phyloP scores from a whole-genome alignment of 2,113 vertebrate species.

The Heloderma charlesbogerti region DNA sequence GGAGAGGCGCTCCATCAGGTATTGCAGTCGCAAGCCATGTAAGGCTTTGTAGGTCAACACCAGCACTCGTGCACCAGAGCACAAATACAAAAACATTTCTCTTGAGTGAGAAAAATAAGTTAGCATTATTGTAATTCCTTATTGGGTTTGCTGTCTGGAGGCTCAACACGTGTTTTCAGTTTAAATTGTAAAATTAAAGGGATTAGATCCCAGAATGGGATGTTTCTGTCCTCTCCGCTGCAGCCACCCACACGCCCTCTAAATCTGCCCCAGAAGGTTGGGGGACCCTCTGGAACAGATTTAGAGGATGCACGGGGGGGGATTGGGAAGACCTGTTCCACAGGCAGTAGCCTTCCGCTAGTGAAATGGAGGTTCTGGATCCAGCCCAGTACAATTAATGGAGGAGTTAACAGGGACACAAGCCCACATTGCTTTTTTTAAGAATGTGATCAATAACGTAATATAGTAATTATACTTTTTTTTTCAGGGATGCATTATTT shows the following conservation, averaged over 20 bases:
- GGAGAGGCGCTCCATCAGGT: too few species aligned
- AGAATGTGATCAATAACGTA: conserved; percentile 1
- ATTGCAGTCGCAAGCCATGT: too few species aligned
- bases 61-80: background rate
- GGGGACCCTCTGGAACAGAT: too few species aligned
- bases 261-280: too few species aligned
- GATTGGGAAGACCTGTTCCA: too few species aligned
- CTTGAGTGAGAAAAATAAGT: background rate
- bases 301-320: too few species aligned
- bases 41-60: too few species aligned
- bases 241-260: too few species aligned
- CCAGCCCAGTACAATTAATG: background rate
- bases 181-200: conserved; percentile 10
- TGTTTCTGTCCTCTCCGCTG: too few species aligned
- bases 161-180: background rate
- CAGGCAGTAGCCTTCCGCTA: too few species aligned
- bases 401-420: conserved; percentile 11
- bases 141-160: background rate
- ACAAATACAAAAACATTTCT: background rate
- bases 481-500: background rate
- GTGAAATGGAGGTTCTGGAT: too few species aligned
- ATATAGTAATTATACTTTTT: background rate
- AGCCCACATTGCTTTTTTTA: conserved; percentile 23
- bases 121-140: background rate
- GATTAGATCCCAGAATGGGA: too few species aligned